Conservation (phyloP, 2,113 vertebrate species). For the Dicrurus megarhynchus region DNA sequence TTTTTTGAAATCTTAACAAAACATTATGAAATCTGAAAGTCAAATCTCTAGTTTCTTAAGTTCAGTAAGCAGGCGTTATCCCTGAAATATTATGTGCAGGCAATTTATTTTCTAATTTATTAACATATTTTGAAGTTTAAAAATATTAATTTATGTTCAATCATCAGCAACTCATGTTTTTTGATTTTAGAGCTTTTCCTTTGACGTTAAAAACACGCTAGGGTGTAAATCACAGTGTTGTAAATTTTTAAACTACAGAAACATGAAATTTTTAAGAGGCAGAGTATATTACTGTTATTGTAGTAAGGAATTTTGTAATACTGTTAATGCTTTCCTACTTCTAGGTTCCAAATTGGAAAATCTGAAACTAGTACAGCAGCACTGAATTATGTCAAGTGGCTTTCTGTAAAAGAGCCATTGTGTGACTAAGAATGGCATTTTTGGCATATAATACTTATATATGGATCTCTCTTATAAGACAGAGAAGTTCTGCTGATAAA, state of each 20-base stretch:
- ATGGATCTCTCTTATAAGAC: background rate
- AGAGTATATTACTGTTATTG: background rate
- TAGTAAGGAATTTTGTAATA: background rate
- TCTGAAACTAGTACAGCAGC: background rate
- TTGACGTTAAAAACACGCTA: background rate
- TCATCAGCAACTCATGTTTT: background rate
- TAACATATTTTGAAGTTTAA: background rate
- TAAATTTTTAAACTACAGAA: background rate
- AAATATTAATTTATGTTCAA: background rate
- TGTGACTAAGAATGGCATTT: background rate
- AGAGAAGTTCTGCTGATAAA: background rate
- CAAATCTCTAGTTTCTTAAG: background rate
- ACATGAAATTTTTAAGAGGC: background rate
- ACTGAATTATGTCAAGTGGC: background rate
- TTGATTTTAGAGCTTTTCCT: background rate
- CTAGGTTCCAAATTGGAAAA: background rate
- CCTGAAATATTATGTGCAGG: background rate
- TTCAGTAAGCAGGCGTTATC: background rate
- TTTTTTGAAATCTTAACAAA: background rate
- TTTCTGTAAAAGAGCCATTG: background rate
- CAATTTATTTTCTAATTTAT: background rate
- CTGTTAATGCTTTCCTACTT: background rate
- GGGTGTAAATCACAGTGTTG: background rate
- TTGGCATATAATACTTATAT: background rate
- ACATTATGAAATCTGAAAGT: background rate